Evolutionary conservation across 2,113 vertebrate species (phyloP), one percentile per base, ranked within the genome.

Genomic region (Lagopus leucura): DNA sequence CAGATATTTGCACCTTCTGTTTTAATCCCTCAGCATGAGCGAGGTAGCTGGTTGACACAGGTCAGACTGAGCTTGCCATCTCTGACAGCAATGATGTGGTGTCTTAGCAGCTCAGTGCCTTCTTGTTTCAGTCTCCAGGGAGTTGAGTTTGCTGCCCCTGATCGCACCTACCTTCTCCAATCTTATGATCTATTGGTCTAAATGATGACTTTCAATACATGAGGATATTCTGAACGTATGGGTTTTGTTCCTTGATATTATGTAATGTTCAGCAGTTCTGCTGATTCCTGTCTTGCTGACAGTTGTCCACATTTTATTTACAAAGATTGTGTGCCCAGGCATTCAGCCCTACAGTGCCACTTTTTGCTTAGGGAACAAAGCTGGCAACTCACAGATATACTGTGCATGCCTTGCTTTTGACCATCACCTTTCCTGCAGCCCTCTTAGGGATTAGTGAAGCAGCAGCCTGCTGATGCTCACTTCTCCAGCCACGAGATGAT

Each of bases 331-430:
- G 71, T 82, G 45, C 6, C 10, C 12, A 24, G 21, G 63, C 18
- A 34, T 0, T 1, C 1, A 0, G 5, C 16, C 18, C 43, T 90
- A 34, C 38, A 34, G 8, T 60, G 78, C 27, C 12, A 3, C 18
- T 18, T 63, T 87, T 64, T 60, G 42, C 3, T 61, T 47, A n/a
- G 42, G 18, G 13, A 3, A 24, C 8, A n/a, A 60, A 48, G 28
- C 10, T 8, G 28, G 22, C 28, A 78, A n/a, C 83, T 83, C 25
- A 34, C 18, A 20, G 43, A 8, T 28, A 71, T 48, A 64, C 21
- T 10, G 12, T 7, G 6, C 3, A 2, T 30, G n/a, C 25, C 24
- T 89, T 85, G 6, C 28, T 81, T 88, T 61, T 81, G 43, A 43
- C 52, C 40, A 12, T 66, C 22, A 13, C 34, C n/a, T 66, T 43